These are phyloP conservation scores for Rhagoletis pomonella DNA, from an alignment of 1,140 invertebrate genomes.

Conservation along the genomic window DNA sequence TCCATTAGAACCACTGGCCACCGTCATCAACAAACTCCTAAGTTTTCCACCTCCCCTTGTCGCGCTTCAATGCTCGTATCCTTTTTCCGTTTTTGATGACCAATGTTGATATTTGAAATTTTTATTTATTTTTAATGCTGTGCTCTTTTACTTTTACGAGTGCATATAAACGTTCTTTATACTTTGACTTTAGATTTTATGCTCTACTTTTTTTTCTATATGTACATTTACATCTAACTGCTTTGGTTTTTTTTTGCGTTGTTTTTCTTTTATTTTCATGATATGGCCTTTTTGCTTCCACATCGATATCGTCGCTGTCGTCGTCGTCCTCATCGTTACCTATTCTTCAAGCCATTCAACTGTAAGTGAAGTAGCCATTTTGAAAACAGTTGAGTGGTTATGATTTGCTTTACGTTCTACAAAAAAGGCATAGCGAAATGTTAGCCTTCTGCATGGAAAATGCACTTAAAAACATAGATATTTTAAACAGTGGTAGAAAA, in stretches of 20 bases:
- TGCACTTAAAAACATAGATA: slow-evolving; percentile 1
- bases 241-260: background rate
- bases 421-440: background rate
- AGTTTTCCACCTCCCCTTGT: background rate
- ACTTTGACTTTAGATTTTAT: background rate
- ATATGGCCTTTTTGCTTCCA: background rate
- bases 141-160: slow-evolving; percentile 1
- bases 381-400: slow-evolving; percentile 1
- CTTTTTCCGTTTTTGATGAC: slow-evolving; percentile 28
- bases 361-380: slow-evolving; percentile 33
- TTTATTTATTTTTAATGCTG: slow-evolving; percentile 27
- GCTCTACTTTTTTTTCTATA: background rate
- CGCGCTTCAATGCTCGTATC: background rate
- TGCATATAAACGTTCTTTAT: background rate
- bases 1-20: slow-evolving; percentile 4
- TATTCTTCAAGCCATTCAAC: slow-evolving; percentile 1
- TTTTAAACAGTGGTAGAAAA: slow-evolving; percentile 6
- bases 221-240: slow-evolving; percentile 15
- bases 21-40: too few species aligned
- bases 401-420: background rate
- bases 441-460: background rate
- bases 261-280: background rate
- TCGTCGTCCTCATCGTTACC: background rate
- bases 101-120: slow-evolving; percentile 39
- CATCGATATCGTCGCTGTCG: too few species aligned